phyloP scores from a whole-genome alignment of 2,888 invertebrate species.

The Agrotis clavis region DNA sequence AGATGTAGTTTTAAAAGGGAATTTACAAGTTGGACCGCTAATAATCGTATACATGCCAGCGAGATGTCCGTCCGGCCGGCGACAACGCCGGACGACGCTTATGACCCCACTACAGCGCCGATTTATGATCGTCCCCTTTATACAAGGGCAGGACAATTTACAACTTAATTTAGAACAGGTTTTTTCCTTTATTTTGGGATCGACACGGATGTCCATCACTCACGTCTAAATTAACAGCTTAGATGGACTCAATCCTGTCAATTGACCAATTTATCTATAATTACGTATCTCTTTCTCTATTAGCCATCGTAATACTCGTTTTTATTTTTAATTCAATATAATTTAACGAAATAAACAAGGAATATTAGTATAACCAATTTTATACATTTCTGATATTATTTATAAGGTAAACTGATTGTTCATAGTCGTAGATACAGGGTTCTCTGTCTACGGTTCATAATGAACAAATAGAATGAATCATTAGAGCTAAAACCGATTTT shows the following conservation, averaged over 20 bases:
- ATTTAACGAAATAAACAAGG: not conserved
- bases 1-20: constrained; percentile 82
- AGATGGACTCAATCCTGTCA: constrained; percentile 41
- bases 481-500: not conserved
- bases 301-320: constrained; percentile 28
- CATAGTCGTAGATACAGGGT: too few relatives aligned
- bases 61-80: constrained; percentile 76
- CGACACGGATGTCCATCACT: constrained; percentile 52
- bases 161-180: constrained; percentile 86
- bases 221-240: constrained; percentile 24
- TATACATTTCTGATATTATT: not conserved
- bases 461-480: not conserved
- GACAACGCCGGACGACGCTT: constrained; percentile 79
- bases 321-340: not conserved
- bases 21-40: constrained; percentile 84
- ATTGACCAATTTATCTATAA: constrained; percentile 27
- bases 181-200: constrained; percentile 60
- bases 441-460: too few relatives aligned
- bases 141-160: constrained; percentile 84
- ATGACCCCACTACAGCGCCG: constrained; percentile 83
- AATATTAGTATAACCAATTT: not conserved
- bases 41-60: constrained; percentile 87
- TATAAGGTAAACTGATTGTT: not conserved
- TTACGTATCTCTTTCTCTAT: constrained; percentile 48
- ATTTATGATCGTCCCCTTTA: constrained; percentile 85